These are phyloP conservation scores for rat (Rattus norvegicus) DNA, from an alignment of 2,113 vertebrate species.

Conservation along the genomic window GRCr8 NC_086019.1:48958001-48958500, in stretches of 20 bases:
- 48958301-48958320: neutral
- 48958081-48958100: neutral
- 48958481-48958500: neutral
- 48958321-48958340: neutral
- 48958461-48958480: neutral
- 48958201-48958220: neutral
- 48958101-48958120: neutral
- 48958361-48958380: accelerated
- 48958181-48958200: neutral
- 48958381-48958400: neutral
- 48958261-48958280: neutral
- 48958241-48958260: neutral
- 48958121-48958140: neutral
- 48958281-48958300: accelerated
- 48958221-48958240: neutral
- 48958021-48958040: neutral
- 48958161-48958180: neutral
- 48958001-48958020: neutral
- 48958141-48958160: neutral
- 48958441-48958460: neutral
- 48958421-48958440: neutral
- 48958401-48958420: neutral
- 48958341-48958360: neutral
- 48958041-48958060: neutral
- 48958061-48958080: neutral